Conservation (phyloP, 1,140 invertebrate species). For the Zaprionus taronus region DNA sequence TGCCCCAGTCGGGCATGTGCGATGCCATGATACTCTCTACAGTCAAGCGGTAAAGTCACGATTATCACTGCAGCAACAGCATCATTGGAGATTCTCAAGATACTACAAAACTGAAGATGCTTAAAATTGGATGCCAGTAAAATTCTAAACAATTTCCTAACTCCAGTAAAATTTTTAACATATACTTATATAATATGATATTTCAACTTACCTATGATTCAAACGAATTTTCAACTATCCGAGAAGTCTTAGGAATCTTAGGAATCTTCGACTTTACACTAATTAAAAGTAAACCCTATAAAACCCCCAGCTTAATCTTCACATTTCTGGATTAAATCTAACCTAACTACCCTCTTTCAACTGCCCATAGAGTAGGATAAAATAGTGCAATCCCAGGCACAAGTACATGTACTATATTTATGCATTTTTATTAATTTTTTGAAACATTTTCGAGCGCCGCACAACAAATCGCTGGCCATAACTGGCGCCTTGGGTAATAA, state of each 20-base stretch:
- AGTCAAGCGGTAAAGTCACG: neutral
- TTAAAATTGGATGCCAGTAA: no score
- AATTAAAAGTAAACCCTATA: neutral
- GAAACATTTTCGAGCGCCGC: conserved; percentile 26
- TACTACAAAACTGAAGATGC: no score
- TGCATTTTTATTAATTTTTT: conserved; percentile 40
- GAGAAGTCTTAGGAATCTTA: no score
- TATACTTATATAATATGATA: no score
- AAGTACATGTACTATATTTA: conserved; percentile 28
- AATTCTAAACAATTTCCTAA: no score
- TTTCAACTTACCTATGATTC: no score
- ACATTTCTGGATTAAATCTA: neutral
- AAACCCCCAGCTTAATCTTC: neutral
- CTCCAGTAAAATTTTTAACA: no score
- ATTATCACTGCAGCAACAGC: no score
- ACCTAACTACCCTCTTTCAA: neutral
- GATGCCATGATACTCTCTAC: neutral
- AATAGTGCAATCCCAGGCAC: conserved; percentile 13
- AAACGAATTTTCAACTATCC: no score
- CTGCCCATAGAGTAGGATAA: conserved; percentile 4
- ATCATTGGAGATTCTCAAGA: neutral
- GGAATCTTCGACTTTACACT: no score
- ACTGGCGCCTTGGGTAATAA: conserved; percentile 20
- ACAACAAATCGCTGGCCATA: conserved; percentile 40
- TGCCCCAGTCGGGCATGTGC: conserved; percentile 2